Conservation (phyloP, 2,797 vertebrate species). For the Periophthalmus magnuspinnatus region DNA sequence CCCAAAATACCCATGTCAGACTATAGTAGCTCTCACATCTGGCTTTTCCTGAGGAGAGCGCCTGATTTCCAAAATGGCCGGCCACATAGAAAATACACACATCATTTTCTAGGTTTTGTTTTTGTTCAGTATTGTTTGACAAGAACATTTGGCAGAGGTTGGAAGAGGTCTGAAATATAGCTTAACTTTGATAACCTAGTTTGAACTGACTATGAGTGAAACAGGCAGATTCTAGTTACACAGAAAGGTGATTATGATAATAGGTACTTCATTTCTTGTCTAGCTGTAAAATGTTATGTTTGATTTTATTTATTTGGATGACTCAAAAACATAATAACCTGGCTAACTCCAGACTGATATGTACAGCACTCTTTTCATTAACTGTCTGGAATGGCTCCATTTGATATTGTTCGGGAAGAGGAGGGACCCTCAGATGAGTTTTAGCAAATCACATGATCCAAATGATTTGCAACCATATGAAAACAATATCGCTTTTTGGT, state of each 20-base stretch:
- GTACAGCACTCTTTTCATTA: no score
- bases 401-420: no score
- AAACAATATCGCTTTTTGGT: no score
- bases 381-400: no score
- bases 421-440: no score
- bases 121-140: slow-evolving; percentile 54
- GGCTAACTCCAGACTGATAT: no score
- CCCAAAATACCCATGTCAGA: slow-evolving; percentile 32
- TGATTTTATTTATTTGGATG: not conserved
- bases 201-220: not conserved
- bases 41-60: slow-evolving; percentile 27
- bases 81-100: slow-evolving; percentile 54
- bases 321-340: no score
- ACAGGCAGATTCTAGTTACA: not conserved
- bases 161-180: not conserved
- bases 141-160: slow-evolving; percentile 15
- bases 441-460: no score
- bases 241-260: not conserved
- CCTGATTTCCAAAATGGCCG: slow-evolving; percentile 43
- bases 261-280: not conserved
- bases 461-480: no score
- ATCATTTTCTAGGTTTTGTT: slow-evolving; percentile 45
- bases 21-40: slow-evolving; percentile 59
- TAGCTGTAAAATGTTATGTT: not conserved
- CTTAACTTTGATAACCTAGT: slow-evolving; percentile 5